These are phyloP conservation scores for Bradynema listronoti DNA, from an alignment of 1,140 invertebrate genomes.

Conservation along the genomic window DNA sequence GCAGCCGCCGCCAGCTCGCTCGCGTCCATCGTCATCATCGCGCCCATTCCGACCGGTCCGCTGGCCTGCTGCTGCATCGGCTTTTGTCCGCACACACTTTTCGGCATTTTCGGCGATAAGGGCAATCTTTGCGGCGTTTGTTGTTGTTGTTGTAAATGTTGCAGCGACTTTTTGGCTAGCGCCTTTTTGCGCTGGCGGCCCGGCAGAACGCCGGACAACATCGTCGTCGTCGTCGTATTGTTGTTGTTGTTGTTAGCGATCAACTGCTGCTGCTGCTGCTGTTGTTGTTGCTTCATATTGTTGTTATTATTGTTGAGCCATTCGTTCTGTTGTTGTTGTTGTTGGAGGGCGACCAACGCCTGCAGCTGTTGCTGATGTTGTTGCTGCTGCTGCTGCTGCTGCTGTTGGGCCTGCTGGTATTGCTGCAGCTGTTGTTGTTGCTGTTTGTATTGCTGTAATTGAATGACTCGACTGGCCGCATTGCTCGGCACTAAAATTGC, in stretches of 20 bases:
- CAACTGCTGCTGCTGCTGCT: slow-evolving; percentile 10
- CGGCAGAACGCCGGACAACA: slow-evolving; percentile 1
- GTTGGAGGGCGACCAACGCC: no score
- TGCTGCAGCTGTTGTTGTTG: slow-evolving; percentile 25
- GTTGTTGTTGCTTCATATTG: no score
- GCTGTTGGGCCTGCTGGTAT: slow-evolving; percentile 17
- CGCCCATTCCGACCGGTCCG: neutral
- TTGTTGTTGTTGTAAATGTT: slow-evolving; percentile 20
- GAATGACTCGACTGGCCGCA: slow-evolving; percentile 21
- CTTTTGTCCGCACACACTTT: slow-evolving; percentile 5
- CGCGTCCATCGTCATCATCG: no score
- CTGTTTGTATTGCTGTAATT: slow-evolving; percentile 22
- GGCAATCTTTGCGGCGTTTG: slow-evolving; percentile 10
- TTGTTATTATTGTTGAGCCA: no score
- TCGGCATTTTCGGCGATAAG: no score
- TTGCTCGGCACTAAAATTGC: slow-evolving; percentile 15
- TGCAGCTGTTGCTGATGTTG: slow-evolving; percentile 12
- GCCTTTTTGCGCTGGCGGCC: slow-evolving; percentile 24
- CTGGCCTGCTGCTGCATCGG: neutral
- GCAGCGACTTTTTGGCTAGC: slow-evolving; percentile 21
- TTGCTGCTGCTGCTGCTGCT: slow-evolving; percentile 17
- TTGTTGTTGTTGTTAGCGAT: slow-evolving; percentile 4
- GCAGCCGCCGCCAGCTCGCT: no score
- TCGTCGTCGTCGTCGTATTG: no score
- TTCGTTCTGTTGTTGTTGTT: neutral